Conservation (phyloP, 1,140 invertebrate species). For the Stenopsyche tienmushanensis region DNA sequence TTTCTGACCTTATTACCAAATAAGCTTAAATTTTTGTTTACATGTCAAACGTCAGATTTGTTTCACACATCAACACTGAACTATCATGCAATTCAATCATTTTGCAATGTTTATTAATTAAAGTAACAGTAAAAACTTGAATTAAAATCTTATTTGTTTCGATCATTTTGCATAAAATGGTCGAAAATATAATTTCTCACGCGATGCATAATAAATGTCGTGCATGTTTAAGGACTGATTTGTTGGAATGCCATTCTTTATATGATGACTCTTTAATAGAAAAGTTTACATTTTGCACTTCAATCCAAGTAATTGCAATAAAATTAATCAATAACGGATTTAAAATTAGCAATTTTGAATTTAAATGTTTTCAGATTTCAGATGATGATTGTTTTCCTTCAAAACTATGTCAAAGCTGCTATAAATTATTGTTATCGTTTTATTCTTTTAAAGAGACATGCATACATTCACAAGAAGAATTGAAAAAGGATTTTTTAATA, state of each 20-base stretch:
- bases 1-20: too few species aligned
- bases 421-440: neutral
- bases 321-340: neutral
- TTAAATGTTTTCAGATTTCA: neutral
- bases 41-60: too few species aligned
- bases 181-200: too few species aligned
- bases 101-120: too few species aligned
- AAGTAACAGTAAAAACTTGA: too few species aligned
- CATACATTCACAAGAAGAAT: neutral
- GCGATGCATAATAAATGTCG: too few species aligned
- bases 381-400: neutral
- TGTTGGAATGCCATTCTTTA: neutral
- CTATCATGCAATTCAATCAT: too few species aligned
- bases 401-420: neutral
- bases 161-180: too few species aligned
- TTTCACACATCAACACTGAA: too few species aligned
- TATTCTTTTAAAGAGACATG: neutral
- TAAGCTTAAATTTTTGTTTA: too few species aligned
- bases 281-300: neutral
- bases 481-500: neutral
- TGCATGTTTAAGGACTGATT: neutral
- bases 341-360: neutral
- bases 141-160: too few species aligned
- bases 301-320: neutral
- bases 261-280: neutral